phyloP scores from a whole-genome alignment of 2,113 vertebrate genomes.

The Semicossyphus pulcher region DNA sequence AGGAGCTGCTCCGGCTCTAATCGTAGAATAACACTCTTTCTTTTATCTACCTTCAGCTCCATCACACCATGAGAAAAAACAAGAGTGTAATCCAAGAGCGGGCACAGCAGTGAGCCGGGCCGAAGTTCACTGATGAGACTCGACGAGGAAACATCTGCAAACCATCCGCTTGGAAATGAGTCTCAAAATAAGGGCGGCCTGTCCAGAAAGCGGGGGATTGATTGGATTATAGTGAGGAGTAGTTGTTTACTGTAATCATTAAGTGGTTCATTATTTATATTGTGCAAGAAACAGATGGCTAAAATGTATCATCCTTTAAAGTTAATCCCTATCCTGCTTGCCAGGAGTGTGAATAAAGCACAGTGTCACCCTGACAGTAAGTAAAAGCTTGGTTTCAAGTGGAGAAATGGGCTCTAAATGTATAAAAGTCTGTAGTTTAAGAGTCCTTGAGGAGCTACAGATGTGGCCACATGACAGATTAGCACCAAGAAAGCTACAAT shows the following conservation, averaged over 20 bases:
- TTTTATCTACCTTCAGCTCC: slow-evolving; percentile 69
- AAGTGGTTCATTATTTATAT: slow-evolving; percentile 31
- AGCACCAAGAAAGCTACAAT: slow-evolving; percentile 29
- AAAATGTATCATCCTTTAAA: slow-evolving; percentile 22
- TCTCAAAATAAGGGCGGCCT: slow-evolving; percentile 29
- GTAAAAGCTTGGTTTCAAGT: neutral
- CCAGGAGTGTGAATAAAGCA: slow-evolving; percentile 8
- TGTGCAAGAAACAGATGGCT: slow-evolving; percentile 39
- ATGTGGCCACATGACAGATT: slow-evolving; percentile 16
- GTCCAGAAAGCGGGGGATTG: slow-evolving; percentile 46
- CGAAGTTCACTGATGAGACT: slow-evolving; percentile 55
- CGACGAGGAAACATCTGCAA: slow-evolving; percentile 73
- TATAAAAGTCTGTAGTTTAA: slow-evolving; percentile 9
- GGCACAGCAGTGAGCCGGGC: slow-evolving; percentile 8
- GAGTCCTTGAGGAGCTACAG: neutral
- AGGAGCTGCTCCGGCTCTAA: slow-evolving; percentile 69
- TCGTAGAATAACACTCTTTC: slow-evolving; percentile 74
- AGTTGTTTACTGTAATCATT: slow-evolving; percentile 42
- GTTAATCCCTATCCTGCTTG: slow-evolving; percentile 4
- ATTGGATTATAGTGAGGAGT: slow-evolving; percentile 59
- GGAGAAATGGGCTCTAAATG: slow-evolving; percentile 12
- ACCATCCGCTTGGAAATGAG: slow-evolving; percentile 57
- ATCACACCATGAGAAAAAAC: slow-evolving; percentile 64
- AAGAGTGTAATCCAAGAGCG: slow-evolving; percentile 35
- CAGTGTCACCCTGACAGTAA: slow-evolving; percentile 16